These are phyloP conservation scores for Microtus agrestis DNA, from an alignment of 2,797 vertebrate species.

Conservation along the genomic window DNA sequence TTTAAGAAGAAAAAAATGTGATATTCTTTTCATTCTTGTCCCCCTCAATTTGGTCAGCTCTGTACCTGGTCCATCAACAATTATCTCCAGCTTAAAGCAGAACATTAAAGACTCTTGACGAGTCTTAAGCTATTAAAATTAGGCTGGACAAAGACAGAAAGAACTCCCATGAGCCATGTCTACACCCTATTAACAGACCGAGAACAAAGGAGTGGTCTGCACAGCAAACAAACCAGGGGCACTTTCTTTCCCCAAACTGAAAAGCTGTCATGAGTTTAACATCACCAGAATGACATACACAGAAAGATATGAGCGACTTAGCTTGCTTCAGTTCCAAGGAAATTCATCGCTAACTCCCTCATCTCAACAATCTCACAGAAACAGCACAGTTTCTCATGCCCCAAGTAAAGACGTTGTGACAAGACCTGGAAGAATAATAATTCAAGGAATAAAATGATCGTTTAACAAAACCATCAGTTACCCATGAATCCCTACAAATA, in stretches of 20 bases:
- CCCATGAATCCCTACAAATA: background rate
- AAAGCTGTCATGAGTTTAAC: constrained; percentile 66
- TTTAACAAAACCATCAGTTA: constrained; percentile 32
- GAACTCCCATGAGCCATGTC: background rate
- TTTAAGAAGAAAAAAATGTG: background rate
- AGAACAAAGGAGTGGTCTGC: constrained; percentile 50
- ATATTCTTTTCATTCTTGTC: background rate
- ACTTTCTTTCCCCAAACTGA: constrained; percentile 58
- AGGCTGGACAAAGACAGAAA: constrained; percentile 32
- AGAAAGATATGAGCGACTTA: constrained; percentile 61
- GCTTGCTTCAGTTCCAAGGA: constrained; percentile 35
- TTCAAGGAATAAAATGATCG: constrained; percentile 3
- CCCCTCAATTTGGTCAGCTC: constrained; percentile 31
- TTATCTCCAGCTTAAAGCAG: constrained; percentile 7
- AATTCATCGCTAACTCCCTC: constrained; percentile 11
- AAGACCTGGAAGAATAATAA: background rate
- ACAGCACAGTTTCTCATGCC: constrained; percentile 43
- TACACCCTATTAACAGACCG: background rate
- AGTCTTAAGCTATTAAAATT: constrained; percentile 5
- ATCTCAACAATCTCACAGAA: constrained; percentile 26
- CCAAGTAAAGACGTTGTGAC: constrained; percentile 26
- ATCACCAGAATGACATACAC: constrained; percentile 63
- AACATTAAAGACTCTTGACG: background rate
- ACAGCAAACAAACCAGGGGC: constrained; percentile 32
- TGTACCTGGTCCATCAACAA: constrained; percentile 42